Evolutionary conservation across 2,797 vertebrate genomes (phyloP), one percentile per base, ranked within the genome.

Genomic region (Danio albolineatus): DNA sequence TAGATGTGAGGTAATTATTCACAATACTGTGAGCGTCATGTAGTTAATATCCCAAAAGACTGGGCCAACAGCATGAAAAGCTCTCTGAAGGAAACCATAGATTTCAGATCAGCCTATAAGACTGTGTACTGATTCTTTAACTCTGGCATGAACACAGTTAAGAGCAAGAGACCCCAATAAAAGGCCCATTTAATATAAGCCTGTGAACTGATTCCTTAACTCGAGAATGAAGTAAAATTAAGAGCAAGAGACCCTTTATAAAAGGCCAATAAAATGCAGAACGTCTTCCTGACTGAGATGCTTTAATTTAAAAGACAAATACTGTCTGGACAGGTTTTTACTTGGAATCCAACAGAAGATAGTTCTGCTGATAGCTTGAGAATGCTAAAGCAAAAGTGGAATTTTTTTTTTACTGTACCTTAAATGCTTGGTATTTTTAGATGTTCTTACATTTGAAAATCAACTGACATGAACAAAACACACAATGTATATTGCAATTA

Each of bases 51-150:
- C 61, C 19, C 61, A 64, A 43, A 74, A 64, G 73, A 51, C 46
- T 7, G 2, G 12, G n/a, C 12, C 36, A 51, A 53, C 28, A 46
- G 39, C 73, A 56, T 60, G 72, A 72, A 76, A 70, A 73, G 73
- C 57, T 38, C n/a, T 57, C 41, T 46, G 77, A 51, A 65, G 41
- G 21, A 66, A 84, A 79, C 83, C 61, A 76, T 44, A 78, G 44
- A 83, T 82, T 85, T 82, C 49, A 65, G 17, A 79, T 75, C 59
- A 7, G 28, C 73, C 56, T 44, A 38, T 12, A 10, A 67, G 77
- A 13, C 71, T 44, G 36, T 21, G 53, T 83, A 83, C 62, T 73
- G 73, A 85, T 79, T 76, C 77, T 67, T 80, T 82, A 84, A 84
- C 28, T 82, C 77, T 74, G 41, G 66, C 81, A 78, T 74, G 62